Evolutionary conservation across 2,797 vertebrate species (phyloP), one percentile per base, ranked within the genome.

Genomic region (Sebastes nivosus): DNA sequence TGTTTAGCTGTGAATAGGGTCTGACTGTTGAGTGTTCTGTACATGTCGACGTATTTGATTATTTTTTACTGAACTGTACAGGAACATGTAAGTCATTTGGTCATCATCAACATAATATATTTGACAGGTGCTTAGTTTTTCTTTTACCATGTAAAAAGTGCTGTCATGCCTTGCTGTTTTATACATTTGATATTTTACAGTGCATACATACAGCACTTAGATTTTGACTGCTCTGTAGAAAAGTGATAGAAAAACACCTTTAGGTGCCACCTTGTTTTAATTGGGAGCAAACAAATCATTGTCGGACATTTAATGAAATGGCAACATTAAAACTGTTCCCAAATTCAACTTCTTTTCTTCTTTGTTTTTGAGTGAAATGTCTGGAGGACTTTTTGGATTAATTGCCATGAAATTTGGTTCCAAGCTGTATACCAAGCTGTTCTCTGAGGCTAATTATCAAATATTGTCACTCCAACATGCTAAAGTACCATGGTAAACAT

Each of bases 21-120:
- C 25, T 78, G 81, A 75, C 42, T 88, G 58, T 60, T 73, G 36
- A 38, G 22, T 79, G 68, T 67, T 46, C 58, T 81, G 82, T 84
- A 30, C 38, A 59, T 58, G 38, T 72, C 29, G 20, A 6, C 13
- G 12, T 74, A 12, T 67, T 83, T 79, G 59, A 60, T 86, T 80
- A 42, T 59, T 85, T 91, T 92, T 88, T 89, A 87, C 75, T 78
- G 55, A 90, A 60, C 77, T 80, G 78, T 90, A 81, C 79, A 88
- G 80, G 71, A 81, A 81, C 75, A 79, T 82, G 75, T 8, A 32
- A 83, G 84, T 84, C 68, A 34, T 67, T 58, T 55, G 27, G 76
- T 75, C 63, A 60, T 86, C 77, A 69, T 86, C 84, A 46, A 68
- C 87, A 79, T 87, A 67, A 87, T 94, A 92, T 92, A 90, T 91